Evolutionary conservation across 2,888 invertebrate species (phyloP), one percentile per base, ranked within the genome.

Genomic region (Eupithecia vulgata): DNA sequence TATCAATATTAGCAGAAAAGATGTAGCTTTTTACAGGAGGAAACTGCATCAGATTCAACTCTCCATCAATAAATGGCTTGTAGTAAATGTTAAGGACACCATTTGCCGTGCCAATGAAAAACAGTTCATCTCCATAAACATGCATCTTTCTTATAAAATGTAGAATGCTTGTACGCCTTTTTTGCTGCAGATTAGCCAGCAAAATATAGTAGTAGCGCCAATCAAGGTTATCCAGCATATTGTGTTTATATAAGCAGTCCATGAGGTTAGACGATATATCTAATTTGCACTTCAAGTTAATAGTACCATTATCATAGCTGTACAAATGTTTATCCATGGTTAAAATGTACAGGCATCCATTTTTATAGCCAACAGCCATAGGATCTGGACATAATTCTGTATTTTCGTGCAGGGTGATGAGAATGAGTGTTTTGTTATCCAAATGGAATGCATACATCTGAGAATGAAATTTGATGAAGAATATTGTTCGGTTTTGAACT

Each of bases 21-120:
- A 90, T 89, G 30, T 88, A 90, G 70, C 89, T 86, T 71, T 88
- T 92, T 0, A 92, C 64, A 0, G 93, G 94, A 37, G 85, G 79
- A 0, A 84, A 79, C 2, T 85, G 83, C 8, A 85, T 88, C 1
- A 94, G 71, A 67, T 93, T 87, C 34, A 93, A 87, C 77, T 88
- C 82, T 1, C 86, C 90, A 0, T 81, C 71, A 0, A 76, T 69
- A 30, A 85, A 89, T 0, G 92, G 91, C 15, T 85, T 81, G 35
- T 91, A 84, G 77, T 91, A 94, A 7, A 94, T 90, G 1, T 85
- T 78, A 0, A 94, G 72, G 0, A 90, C 86, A 0, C 93, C 92
- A 82, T 83, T 90, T 17, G 87, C 88, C 0, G 89, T 87, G 0
- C 93, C 94, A 5, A 93, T 86, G 8, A 93, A 91, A 21, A 87